Evolutionary conservation across 1,140 invertebrate genomes (phyloP), one percentile per base, ranked within the genome.

Genomic region (Drosophila subpulchrella): DNA sequence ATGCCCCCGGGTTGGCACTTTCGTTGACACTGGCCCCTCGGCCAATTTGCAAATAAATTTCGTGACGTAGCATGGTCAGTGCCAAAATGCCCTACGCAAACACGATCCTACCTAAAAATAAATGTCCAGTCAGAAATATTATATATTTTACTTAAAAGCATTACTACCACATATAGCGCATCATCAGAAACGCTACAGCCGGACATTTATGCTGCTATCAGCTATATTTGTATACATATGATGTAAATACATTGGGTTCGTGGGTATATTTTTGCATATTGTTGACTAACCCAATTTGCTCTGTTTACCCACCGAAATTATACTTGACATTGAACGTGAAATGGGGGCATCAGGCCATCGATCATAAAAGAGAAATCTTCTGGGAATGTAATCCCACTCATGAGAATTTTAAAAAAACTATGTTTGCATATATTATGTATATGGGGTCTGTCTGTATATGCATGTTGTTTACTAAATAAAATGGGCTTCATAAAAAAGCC

Each of bases 241-340:
- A 42, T 56, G 47, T 50, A 24, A 24, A 48, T 50, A 46, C 41
- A 61, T 63, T 48, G 55, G 38, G 44, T 47, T 39, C 20, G 42
- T 46, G 27, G 65, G 66, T 38, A 54, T 81, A 56, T 79, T 79
- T 68, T 80, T 61, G 81, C 67, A 80, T 68, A 80, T 79, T 84
- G 76, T 72, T 80, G 78, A 77, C 81, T 65, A 77, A 68, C 66
- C 73, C 65, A 85, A 85, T 78, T 81, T 73, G 77, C 47, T 61
- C 60, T 70, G 74, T 66, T 75, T 75, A 41, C 66, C 53, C 81
- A 61, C 60, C 72, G 58, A 85, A 85, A 70, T 85, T 85, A 84
- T 66, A 78, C 81, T 85, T 84, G 81, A 73, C 81, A 81, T 85
- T 85, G 81, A 78, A 78, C 68, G 42, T 50, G 72, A 65, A 65